Percentiles rank a stretch among this genome's conserved stretches.
These are phyloP conservation scores for Zaprionus ornatus DNA, from an alignment of 1,140 invertebrate genomes.

Conservation along the genomic window DNA sequence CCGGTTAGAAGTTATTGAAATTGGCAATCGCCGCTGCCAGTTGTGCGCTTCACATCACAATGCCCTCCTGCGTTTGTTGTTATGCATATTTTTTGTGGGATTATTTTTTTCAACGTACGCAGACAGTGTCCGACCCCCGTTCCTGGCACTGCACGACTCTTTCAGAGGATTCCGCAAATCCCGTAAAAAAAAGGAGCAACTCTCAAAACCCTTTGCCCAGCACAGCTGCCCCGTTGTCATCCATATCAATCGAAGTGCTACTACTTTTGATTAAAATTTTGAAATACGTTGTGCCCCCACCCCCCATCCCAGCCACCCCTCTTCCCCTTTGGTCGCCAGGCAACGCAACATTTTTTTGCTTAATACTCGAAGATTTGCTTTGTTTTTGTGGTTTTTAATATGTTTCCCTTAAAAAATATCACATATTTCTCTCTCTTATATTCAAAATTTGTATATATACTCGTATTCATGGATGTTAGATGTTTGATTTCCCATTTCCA, in stretches of 20 bases:
- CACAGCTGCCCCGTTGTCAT: slow-evolving; percentile 40
- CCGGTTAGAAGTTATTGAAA: slow-evolving; percentile 32
- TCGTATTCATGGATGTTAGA: slow-evolving; percentile 35
- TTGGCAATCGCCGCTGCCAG: slow-evolving; percentile 13
- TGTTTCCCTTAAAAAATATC: slow-evolving; percentile 30
- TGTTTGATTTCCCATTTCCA: slow-evolving; percentile 60
- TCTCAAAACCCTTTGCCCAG: slow-evolving; percentile 32
- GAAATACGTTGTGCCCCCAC: slow-evolving; percentile 19
- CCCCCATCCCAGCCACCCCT: not conserved
- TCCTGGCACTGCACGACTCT: not conserved
- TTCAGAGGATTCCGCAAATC: slow-evolving; percentile 25
- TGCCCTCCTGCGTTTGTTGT: slow-evolving; percentile 2
- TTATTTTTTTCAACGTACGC: slow-evolving; percentile 10
- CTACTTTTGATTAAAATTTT: slow-evolving; percentile 81
- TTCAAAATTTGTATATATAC: slow-evolving; percentile 30
- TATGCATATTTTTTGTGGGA: slow-evolving; percentile 33
- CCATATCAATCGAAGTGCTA: slow-evolving; percentile 78
- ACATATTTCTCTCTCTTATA: slow-evolving; percentile 16
- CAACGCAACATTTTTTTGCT: not conserved
- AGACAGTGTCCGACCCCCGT: slow-evolving; percentile 2
- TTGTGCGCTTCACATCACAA: slow-evolving; percentile 22
- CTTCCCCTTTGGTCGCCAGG: not conserved
- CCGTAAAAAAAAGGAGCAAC: slow-evolving; percentile 17
- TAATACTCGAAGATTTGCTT: slow-evolving; percentile 13
- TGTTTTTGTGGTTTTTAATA: slow-evolving; percentile 74